Evolutionary conservation across 2,113 vertebrate species (phyloP), one percentile per base, ranked within the genome.

Genomic region (Aegypius monachus): DNA sequence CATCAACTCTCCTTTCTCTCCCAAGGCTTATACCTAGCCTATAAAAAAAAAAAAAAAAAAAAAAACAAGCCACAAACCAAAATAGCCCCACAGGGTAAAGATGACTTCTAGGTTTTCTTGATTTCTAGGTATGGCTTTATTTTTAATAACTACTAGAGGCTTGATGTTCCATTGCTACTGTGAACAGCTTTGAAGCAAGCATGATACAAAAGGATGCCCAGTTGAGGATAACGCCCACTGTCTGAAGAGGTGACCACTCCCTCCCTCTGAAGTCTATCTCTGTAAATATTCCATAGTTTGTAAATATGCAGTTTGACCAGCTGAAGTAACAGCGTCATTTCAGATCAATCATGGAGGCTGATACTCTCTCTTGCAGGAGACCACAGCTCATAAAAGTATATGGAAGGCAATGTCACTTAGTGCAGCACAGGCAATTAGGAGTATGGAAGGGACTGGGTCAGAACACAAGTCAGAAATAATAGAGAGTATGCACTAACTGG

Each of bases 381-480:
- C 47, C 59, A 53, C 36, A 83, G 81, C 73, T 86, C 58, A 52
- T 58, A 77, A 72, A 72, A 96, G 61, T 36, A 15, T 16, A 3
- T 32, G 34, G 74, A 93, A 72, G 93, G 94, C 1, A 0, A 50
- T 81, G 94, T 94, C 95, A 97, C 97, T 98, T 96, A 93, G 71
- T 34, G 55, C 71, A 87, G 90, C 94, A 45, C 65, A 95, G 91
- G 81, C 96, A 96, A 92, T 90, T 95, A 97, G 96, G 95, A 97
- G 82, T 95, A 96, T 80, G 92, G 82, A 97, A 96, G 67, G 81
- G 95, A 96, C 86, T 70, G 79, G 97, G 96, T 98, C 97, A 97
- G 95, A 97, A 96, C 72, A 79, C 88, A 68, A 97, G 95, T 98
- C 97, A 98, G 96, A 94, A 97, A 97, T 96, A 98, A 97, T 84